Percentiles rank a stretch among this genome's conserved stretches.
Evolutionary conservation across 2,888 invertebrate species (phyloP).

Genomic region (Sminthurinus aureus): DNA sequence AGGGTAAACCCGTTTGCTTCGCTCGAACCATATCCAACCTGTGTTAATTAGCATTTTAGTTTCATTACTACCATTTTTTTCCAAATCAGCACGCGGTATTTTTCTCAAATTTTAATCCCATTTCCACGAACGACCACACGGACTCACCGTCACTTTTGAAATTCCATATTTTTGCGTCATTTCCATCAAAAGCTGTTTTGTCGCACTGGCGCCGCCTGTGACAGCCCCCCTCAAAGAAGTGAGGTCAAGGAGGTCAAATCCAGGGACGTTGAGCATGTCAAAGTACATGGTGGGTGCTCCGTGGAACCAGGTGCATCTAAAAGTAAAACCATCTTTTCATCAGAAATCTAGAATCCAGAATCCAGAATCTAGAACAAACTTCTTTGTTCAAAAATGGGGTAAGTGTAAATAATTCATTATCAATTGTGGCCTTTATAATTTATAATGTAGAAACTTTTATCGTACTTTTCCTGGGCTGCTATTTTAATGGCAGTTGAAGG

Average conservation of each 20-base stretch:
- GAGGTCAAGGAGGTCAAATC: slow-evolving; percentile 64
- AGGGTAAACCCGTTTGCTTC: slow-evolving; percentile 69
- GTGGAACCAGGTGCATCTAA: slow-evolving; percentile 70
- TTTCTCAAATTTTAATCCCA: background rate
- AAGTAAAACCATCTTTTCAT: background rate
- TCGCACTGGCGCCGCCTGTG: slow-evolving; percentile 77
- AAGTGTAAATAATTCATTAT: too few species aligned
- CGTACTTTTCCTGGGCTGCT: too few species aligned
- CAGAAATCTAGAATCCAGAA: too few species aligned
- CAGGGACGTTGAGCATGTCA: slow-evolving; percentile 71
- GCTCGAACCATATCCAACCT: slow-evolving; percentile 70
- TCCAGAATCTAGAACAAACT: too few species aligned
- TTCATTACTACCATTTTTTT: background rate
- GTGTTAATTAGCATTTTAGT: too few species aligned
- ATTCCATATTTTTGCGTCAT: slow-evolving; percentile 59
- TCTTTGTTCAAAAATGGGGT: too few species aligned
- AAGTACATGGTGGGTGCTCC: slow-evolving; percentile 85
- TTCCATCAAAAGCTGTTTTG: slow-evolving; percentile 65
- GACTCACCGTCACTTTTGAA: slow-evolving; percentile 47
- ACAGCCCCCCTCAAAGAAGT: slow-evolving; percentile 66
- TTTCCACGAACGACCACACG: too few species aligned
- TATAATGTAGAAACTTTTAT: too few species aligned
- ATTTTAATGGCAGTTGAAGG: too few species aligned
- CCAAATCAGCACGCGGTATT: background rate
- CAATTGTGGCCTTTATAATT: too few species aligned